Percentiles rank a stretch among this genome's conserved stretches.
These are phyloP conservation scores for Hylia prasina DNA, from an alignment of 2,113 vertebrate species.

Conservation along the genomic window DNA sequence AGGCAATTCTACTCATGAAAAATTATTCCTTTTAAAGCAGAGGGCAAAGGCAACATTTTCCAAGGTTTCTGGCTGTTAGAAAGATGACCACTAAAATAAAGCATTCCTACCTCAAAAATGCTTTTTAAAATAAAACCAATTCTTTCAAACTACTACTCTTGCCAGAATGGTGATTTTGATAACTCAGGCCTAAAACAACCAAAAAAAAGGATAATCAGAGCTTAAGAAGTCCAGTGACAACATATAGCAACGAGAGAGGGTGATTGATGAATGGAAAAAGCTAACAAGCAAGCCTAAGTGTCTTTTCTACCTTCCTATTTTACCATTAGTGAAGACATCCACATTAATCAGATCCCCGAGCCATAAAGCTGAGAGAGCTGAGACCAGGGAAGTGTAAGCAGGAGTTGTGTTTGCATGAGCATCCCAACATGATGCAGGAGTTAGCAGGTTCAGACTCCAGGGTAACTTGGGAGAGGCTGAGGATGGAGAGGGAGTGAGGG, in stretches of 20 bases:
- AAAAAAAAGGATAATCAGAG: background rate
- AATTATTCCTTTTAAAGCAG: background rate
- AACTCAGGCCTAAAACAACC: background rate
- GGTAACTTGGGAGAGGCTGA: background rate
- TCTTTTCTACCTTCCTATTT: background rate
- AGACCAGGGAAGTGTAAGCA: background rate
- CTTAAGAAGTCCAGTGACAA: background rate
- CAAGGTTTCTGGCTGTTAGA: background rate
- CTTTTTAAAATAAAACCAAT: background rate
- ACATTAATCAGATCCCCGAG: background rate
- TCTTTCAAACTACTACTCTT: background rate
- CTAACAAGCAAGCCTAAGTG: background rate
- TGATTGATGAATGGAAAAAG: background rate
- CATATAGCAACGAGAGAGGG: background rate
- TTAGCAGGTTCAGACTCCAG: background rate
- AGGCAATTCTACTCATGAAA: background rate
- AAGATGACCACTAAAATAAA: background rate
- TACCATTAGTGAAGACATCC: background rate
- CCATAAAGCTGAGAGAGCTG: background rate
- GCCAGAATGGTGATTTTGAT: background rate
- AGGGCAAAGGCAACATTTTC: background rate
- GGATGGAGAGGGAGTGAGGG: background rate
- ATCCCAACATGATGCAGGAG: background rate
- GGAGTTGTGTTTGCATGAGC: background rate
- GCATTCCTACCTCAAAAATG: background rate